Base-by-base conservation (phyloP, 2,797 vertebrate genomes). In the Streptopelia turtur region DNA sequence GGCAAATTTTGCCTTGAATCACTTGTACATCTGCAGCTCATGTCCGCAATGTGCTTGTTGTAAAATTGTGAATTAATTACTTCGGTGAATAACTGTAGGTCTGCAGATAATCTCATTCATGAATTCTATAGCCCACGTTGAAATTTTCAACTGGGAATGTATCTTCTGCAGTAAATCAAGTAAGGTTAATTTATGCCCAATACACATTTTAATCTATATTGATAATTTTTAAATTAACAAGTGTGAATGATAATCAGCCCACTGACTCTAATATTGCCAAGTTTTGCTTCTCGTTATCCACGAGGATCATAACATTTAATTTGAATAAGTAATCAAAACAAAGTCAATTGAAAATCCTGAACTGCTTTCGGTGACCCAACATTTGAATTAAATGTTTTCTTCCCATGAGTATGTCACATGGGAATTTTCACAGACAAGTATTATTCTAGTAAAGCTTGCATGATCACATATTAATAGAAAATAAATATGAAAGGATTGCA, bases 401-500 rank as follows among this genome's bases (percentile, higher is more conserved):
- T 92, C 85, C 45, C 71, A 33, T 68, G 69, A 91, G 30, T 59
- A 75, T 85, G 47, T 72, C 79, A 88, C 65, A 91, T 49, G 77
- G 87, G 77, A 92, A 76, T 91, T 86, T 87, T 89, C 89, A 82
- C 39, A 88, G 75, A 64, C 53, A 65, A 86, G 31, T 49, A 66
- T 59, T 84, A 65, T 39, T 72, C 43, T 57, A 66, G 55, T 65
- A 90, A 90, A 83, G 61, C 57, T 93, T 4, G 4, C 77, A 63
- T 75, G 75, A 72, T 92, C 7, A 1, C 61, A 59, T 69, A 95
- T 76, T 89, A 76, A 86, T 41, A 72, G 76, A 86, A 90, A 94
- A 92, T 56, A 95, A 95, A 86, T 76, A 94, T 45, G 74, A 83
- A 96, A 90, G 66, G 50, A 81, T 94, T 83, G 90, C 55, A 85